Conservation (phyloP, 2,888 invertebrate genomes). For the Agrenia bidenticulata region DNA sequence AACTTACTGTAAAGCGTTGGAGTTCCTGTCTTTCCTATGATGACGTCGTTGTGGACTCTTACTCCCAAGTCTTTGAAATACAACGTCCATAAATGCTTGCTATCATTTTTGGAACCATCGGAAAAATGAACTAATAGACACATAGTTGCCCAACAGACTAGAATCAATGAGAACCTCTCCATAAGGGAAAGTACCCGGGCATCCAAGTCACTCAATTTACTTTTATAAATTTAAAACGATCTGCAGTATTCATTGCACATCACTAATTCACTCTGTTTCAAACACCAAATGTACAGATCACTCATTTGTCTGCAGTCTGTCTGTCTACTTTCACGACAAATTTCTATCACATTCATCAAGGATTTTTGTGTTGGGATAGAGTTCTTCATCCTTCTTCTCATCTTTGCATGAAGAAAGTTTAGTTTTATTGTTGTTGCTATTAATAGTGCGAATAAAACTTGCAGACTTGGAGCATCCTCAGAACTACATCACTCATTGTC, state of each 20-base stretch:
- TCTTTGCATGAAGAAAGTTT: no score
- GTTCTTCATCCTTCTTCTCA: no score
- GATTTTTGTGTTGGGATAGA: no score
- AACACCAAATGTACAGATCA: background rate
- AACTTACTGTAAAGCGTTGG: slow-evolving; percentile 6
- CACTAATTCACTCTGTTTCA: slow-evolving; percentile 1
- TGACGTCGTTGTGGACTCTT: background rate
- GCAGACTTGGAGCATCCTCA: no score
- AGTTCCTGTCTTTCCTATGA: background rate
- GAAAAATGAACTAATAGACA: slow-evolving; percentile 6
- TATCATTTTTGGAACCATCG: no score
- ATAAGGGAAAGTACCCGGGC: background rate
- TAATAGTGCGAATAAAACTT: no score
- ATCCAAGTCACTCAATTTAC: no score
- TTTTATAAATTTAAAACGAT: background rate
- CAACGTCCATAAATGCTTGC: background rate
- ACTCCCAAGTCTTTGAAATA: background rate
- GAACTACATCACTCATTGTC: no score
- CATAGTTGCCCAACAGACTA: slow-evolving; percentile 8
- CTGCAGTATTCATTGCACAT: background rate
- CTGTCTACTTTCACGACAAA: no score
- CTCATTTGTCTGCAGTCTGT: background rate
- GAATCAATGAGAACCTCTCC: slow-evolving; percentile 2
- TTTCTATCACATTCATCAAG: no score
- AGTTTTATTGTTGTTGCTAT: no score